Conservation (phyloP, 2,113 vertebrate genomes). For the Lycaon pictus region DNA sequence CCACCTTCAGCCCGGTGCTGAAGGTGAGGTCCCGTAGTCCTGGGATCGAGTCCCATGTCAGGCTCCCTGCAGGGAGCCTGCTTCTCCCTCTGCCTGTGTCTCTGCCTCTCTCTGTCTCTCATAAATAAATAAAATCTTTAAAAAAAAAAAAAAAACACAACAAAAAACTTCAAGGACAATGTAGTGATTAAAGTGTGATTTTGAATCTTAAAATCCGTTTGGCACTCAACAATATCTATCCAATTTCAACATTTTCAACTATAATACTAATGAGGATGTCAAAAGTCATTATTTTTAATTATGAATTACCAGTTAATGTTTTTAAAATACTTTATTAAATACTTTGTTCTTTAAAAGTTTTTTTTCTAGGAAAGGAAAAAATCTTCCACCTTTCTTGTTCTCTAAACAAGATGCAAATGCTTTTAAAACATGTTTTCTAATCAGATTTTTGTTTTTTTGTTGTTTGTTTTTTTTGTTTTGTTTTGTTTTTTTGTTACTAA, state of each 20-base stretch:
- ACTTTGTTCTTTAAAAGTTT: constrained; percentile 23
- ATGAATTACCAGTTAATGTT: background rate
- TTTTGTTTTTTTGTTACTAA: constrained; percentile 53
- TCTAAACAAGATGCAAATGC: constrained; percentile 68
- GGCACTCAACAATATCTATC: background rate
- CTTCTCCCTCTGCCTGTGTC: no score
- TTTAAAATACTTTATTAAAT: background rate
- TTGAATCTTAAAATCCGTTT: constrained; percentile 5
- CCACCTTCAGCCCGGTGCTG: no score
- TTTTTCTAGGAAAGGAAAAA: background rate
- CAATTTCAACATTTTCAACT: background rate
- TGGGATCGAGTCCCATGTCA: no score
- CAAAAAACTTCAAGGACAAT: background rate
- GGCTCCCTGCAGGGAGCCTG: no score
- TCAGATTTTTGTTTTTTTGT: constrained; percentile 65
- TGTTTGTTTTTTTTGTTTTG: no score
- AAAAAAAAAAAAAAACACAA: no score
- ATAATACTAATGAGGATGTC: background rate
- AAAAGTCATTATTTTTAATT: background rate
- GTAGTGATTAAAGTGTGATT: background rate
- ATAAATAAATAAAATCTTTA: no score
- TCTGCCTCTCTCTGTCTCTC: no score
- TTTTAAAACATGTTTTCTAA: constrained; percentile 80
- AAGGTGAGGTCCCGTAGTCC: no score
- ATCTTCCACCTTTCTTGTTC: constrained; percentile 48